A percentile compares a stretch with the other conserved stretches of the same genome.
Evolutionary conservation across 2,113 vertebrate species (phyloP).

Genomic region (Takifugu bimaculatus): DNA sequence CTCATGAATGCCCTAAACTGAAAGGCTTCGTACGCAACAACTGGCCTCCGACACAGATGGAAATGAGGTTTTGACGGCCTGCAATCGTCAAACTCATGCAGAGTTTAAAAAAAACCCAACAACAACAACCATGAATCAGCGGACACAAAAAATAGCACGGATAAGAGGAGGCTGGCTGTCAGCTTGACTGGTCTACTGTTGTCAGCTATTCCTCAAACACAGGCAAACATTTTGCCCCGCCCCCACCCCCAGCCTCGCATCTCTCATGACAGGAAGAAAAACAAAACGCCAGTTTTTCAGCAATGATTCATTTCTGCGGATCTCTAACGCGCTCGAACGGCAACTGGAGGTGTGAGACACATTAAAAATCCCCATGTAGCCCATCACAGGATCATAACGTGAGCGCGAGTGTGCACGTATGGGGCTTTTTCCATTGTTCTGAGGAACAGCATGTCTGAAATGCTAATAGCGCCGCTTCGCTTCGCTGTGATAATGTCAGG

Average conservation of each 20-base stretch:
- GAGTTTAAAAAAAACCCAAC: slow-evolving; percentile 7
- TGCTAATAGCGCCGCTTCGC: too few relatives aligned
- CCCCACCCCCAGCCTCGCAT: slow-evolving; percentile 21
- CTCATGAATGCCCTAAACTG: slow-evolving; percentile 22
- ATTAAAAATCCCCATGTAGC: slow-evolving; percentile 21
- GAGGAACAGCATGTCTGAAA: neutral
- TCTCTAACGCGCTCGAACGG: slow-evolving; percentile 42
- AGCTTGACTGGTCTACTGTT: slow-evolving; percentile 38
- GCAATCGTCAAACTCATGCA: slow-evolving; percentile 7
- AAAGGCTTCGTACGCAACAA: slow-evolving; percentile 14
- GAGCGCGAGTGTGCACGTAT: slow-evolving; percentile 11
- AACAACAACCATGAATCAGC: slow-evolving; percentile 7
- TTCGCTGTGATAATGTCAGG: too few relatives aligned
- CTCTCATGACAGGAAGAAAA: slow-evolving; percentile 44
- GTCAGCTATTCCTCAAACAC: slow-evolving; percentile 52
- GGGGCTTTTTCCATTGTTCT: neutral
- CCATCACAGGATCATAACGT: slow-evolving; percentile 21
- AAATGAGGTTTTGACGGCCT: neutral
- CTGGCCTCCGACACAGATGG: slow-evolving; percentile 20
- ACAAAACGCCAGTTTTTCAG: slow-evolving; percentile 29
- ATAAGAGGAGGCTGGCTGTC: slow-evolving; percentile 33
- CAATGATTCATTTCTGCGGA: slow-evolving; percentile 50
- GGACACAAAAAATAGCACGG: neutral
- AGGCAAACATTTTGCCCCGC: slow-evolving; percentile 36
- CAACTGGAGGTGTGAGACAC: slow-evolving; percentile 19